Base-by-base conservation (phyloP, 2,797 vertebrate species). In the Thunnus albacares region DNA sequence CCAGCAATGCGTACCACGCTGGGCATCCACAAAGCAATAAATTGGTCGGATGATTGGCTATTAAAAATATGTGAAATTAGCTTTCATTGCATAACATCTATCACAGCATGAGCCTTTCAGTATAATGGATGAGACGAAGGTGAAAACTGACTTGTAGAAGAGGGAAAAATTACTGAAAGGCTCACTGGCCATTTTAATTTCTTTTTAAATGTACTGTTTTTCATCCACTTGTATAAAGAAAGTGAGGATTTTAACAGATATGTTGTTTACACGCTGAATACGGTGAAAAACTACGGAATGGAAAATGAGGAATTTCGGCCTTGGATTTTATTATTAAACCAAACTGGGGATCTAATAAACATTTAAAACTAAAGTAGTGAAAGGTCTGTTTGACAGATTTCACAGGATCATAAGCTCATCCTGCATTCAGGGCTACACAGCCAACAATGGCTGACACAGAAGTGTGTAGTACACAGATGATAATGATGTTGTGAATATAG, bases 401-500 rank as follows among this genome's bases (percentile, higher is more conserved):
- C 30, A 82, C 77, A 70, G 86, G 79, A 83, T 89, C 75, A 81
- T 70, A 75, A 79, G 77, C 87, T 84, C 83, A 68, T 69, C 72
- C 69, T 71, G 78, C 72, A 72, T 76, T 63, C 58, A 20, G 26
- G 30, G 66, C 76, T 41, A n/a, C 55, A 52, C 81, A 51, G 87
- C 85, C 86, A 86, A 90, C 83, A 90, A 88, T 71, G 85, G 77
- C 86, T 61, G 73, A 88, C 82, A 83, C 72, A 76, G 63, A 77
- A 71, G 80, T 57, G 85, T 82, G 86, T 83, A 80, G 82, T 71
- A 81, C 91, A 85, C 83, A 88, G 81, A 89, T 81, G 89, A 93
- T 93, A 92, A 94, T 89, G 83, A 92, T 87, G 89, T 82, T 86
- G 88, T 87, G 87, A 93, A 94, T 90, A 89, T 82, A 90, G 89